phyloP scores from a whole-genome alignment of 2,113 vertebrate genomes.

The Rhagologus leucostigma region DNA sequence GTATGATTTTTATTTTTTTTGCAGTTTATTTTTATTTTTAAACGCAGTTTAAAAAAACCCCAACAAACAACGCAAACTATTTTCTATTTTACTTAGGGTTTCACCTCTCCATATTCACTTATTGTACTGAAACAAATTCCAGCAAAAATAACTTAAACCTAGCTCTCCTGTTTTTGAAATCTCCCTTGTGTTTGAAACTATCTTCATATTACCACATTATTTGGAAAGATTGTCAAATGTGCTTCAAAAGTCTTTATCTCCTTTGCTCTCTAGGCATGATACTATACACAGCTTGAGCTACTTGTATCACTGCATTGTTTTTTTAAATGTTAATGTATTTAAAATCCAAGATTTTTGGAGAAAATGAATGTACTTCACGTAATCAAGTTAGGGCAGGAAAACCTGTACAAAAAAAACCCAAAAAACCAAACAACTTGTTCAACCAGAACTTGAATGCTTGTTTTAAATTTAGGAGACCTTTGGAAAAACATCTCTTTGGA shows the following conservation, averaged over 20 bases:
- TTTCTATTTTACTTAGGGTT: neutral
- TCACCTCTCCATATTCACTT: neutral
- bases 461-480: neutral
- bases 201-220: neutral
- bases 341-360: neutral
- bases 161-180: neutral
- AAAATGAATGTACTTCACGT: neutral
- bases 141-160: neutral
- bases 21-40: too few species aligned
- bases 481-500: neutral
- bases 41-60: rapidly evolving
- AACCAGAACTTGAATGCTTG: neutral
- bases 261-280: neutral
- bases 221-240: neutral
- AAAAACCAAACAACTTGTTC: neutral
- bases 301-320: neutral
- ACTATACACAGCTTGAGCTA: neutral
- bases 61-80: neutral
- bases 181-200: neutral
- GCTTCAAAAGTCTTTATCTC: neutral
- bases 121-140: neutral
- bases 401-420: neutral
- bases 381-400: neutral
- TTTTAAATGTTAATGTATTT: neutral
- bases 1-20: neutral